Conservation (phyloP, 2,113 vertebrate species). For the Pan paniscus region DNA sequence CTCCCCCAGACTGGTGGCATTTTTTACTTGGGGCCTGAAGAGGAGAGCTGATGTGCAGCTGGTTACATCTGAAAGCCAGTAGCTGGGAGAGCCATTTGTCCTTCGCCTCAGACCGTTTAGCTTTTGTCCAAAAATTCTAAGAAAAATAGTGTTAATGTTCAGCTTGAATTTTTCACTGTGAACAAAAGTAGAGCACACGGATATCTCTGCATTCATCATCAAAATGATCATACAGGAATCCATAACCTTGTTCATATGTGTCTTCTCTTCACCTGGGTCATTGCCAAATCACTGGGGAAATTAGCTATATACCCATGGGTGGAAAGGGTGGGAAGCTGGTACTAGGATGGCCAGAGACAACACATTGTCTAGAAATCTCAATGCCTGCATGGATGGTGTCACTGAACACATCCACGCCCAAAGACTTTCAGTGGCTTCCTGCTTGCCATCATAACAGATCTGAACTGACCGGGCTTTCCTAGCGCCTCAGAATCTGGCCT, state of each 20-base stretch:
- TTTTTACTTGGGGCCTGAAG: neutral
- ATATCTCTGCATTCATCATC: neutral
- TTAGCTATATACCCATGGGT: neutral
- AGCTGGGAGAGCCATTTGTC: fast-evolving
- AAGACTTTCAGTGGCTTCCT: neutral
- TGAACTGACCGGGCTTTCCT: neutral
- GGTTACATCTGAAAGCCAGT: neutral
- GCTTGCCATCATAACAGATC: neutral
- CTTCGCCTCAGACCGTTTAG: neutral
- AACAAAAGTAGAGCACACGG: neutral
- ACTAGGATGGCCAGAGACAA: neutral
- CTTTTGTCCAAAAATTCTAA: neutral
- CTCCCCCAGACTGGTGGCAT: neutral
- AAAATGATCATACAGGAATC: neutral
- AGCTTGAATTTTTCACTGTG: neutral
- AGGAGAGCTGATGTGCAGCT: neutral
- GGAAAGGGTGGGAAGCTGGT: neutral
- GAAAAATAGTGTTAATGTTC: neutral
- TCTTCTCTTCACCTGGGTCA: neutral
- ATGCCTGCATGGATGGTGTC: neutral
- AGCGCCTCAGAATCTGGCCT: neutral
- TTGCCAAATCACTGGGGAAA: neutral
- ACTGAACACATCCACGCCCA: neutral
- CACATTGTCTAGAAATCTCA: neutral
- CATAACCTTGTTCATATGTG: neutral